A percentile compares a stretch with the other conserved stretches of the same genome.
Conservation (phyloP, 1,140 invertebrate genomes). For the Trichoplusia ni region DNA sequence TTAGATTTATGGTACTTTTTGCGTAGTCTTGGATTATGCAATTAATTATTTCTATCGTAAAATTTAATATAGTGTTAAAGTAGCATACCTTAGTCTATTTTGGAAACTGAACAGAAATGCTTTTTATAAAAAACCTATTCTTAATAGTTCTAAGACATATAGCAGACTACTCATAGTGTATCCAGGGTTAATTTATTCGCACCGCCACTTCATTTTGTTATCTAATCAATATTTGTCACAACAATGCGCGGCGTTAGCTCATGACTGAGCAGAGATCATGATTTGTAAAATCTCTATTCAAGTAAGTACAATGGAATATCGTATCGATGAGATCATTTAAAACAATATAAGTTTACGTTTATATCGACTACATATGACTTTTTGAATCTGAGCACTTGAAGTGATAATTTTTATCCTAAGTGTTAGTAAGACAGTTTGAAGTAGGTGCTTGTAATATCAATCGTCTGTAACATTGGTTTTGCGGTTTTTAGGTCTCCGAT, state of each 20-base stretch:
- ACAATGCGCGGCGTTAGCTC: background rate
- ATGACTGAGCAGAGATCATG: background rate
- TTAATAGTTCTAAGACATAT: background rate
- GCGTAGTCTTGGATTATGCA: conserved; percentile 8
- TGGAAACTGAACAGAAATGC: no score
- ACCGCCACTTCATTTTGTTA: conserved; percentile 1
- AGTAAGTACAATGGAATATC: background rate
- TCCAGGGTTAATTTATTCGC: background rate
- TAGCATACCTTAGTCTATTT: no score
- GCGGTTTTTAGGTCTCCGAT: no score
- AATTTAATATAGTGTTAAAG: no score
- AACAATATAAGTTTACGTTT: background rate
- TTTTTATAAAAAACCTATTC: no score
- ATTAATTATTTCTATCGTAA: no score
- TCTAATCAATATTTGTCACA: conserved; percentile 6
- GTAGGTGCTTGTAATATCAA: no score
- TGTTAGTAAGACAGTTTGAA: no score
- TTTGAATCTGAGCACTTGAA: no score
- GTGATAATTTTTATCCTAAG: no score
- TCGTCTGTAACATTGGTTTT: no score
- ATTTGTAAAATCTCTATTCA: conserved; percentile 14
- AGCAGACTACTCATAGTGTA: background rate
- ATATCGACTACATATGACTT: no score
- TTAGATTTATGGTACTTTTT: background rate
- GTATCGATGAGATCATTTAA: background rate